Evolutionary conservation across 2,888 invertebrate species (phyloP).

Genomic region (Trachelus iudaicus): DNA sequence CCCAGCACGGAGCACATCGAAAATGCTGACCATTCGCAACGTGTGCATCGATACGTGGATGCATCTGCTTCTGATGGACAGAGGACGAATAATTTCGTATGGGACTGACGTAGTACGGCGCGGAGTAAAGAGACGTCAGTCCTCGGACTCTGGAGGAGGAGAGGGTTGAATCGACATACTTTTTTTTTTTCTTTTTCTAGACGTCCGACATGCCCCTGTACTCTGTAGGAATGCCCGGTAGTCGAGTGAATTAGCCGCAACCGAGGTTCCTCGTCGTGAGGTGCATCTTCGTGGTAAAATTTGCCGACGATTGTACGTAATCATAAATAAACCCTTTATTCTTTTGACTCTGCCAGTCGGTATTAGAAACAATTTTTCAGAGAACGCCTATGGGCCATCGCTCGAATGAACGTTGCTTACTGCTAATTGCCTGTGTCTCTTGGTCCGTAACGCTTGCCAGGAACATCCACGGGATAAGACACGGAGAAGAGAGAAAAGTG

Average conservation of each 20-base stretch:
- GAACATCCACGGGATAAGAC: background rate
- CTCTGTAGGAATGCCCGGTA: background rate
- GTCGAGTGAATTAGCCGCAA: background rate
- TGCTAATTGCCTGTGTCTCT: background rate
- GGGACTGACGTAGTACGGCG: background rate
- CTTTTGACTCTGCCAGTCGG: background rate
- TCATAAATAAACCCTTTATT: background rate
- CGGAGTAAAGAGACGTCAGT: background rate
- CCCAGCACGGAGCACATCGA: conserved; percentile 27
- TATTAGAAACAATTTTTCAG: background rate
- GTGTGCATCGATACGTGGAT: conserved; percentile 19
- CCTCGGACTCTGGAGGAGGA: background rate
- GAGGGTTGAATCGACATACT: background rate
- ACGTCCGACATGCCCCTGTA: background rate
- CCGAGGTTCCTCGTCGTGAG: background rate
- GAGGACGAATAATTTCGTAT: background rate
- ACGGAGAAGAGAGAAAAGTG: background rate
- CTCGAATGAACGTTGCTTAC: background rate
- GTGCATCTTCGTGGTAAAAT: background rate
- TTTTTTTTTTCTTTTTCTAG: background rate
- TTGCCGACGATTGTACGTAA: background rate
- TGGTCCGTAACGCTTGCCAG: background rate
- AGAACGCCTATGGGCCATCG: background rate
- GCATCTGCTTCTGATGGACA: background rate
- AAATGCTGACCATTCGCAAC: conserved; percentile 40